Base-by-base conservation (phyloP, 1,140 invertebrate species). In the Augochlora pura region DNA sequence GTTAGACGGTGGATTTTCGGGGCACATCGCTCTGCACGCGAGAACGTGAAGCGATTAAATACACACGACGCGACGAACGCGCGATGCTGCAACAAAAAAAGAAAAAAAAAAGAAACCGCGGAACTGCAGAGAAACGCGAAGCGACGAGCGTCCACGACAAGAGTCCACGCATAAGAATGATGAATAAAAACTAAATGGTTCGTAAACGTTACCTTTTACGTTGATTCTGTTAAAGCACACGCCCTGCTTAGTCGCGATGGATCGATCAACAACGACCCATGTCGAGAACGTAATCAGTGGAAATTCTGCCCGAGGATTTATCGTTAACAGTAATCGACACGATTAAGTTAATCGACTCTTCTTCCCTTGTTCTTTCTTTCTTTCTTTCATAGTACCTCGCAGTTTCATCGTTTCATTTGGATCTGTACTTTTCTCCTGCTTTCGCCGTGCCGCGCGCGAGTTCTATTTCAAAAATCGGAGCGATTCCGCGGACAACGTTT, bases 261-360 rank as follows among this genome's bases (percentile, higher is more conserved):
- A 87, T 86, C 85, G 88, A 90, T 89, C 87, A 87, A 87, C 82
- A 32, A 32, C 32, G 32, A 88, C 89, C 88, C 86, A 89, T 87
- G 87, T 85, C 62, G 85, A 85, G 75, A 81, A 66, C 81, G 82
- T 80, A 85, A 83, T 71, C 38, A 14, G 63, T 21, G 21, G 10
- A 42, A 42, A 9, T 23, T 46, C 38, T 38, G 23, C 14, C 25
- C 63, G n/a, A 46, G 38, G 18, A 42, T 60, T 14, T 69, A 49
- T n/a, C 32, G 4, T 32, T 32, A 32, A 32, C 10, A 69, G 25
- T 23, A 39, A n/a, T 32, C 64, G 67, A 18, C 69, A 81, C 64
- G n/a, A 67, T 59, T 67, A 25, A 12, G 12, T 46, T 42, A 42
- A 12, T 10, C 42, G 12, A 42, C 42, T 46, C 23, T 66, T n/a